Base-by-base conservation (phyloP, 1,140 invertebrate species). In the Oryctes rhinoceros region DNA sequence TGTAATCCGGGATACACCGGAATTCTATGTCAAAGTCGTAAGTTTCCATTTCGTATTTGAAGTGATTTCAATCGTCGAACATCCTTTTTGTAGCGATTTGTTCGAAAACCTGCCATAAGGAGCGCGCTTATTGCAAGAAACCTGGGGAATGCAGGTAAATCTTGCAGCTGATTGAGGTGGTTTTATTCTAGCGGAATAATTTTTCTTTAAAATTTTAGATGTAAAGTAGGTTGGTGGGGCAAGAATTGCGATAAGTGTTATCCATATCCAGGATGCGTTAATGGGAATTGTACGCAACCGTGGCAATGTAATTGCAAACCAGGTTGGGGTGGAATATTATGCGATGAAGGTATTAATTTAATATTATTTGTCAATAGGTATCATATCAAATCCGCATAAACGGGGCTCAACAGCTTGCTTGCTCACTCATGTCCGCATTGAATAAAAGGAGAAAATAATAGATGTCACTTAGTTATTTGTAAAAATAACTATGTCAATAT, bases 1-100 rank as follows among this genome's bases (percentile, higher is more conserved):
- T 97, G 96, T 84, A 88, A 93, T 24, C 92, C 94, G 3, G 97
- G 97, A 18, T 98, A 94, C 88, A 96, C 94, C 74, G 97, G 97
- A 62, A 90, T 95, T 76, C 90, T 97, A 74, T 97, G 95, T 87
- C 94, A 97, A 88, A 94, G 91, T 75, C 93, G 95, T 96, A 88
- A 93, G 93, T 91, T 84, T 79, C 53, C 59, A 77, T 15, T 30
- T 1, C 35, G 7, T 3, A n/a, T 35, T 9, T 30, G 3, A 71
- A 10, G 24, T 30, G 11, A 3, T 3, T 76, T 76, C 30, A 30
- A 35, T 11, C 35, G 24, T 4, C 18, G 0, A 11, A 2, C 35
- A 11, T 30, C 24, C 15, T 9, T n/a, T 71, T 71, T 37, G 1
- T 15, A 96, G 95, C 95, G 1, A 91, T 97, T 44, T 98, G 96